Percentiles rank a stretch among this genome's conserved stretches.
phyloP scores from a whole-genome alignment of 2,113 vertebrate species.

The Hypomesus transpacificus region DNA sequence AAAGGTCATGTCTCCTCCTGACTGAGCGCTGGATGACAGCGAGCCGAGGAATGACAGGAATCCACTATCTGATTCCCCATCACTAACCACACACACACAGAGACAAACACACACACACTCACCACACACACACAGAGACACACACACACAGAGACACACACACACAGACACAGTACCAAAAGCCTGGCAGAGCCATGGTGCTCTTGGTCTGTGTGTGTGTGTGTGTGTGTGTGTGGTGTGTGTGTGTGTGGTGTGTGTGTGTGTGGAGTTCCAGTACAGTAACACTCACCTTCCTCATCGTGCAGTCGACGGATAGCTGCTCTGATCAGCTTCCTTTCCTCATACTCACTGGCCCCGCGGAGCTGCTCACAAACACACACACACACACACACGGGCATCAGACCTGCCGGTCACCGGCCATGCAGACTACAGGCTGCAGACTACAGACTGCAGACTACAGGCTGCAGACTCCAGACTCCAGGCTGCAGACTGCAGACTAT shows the following conservation, averaged over 20 bases:
- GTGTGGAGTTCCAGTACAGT: slow-evolving; percentile 67
- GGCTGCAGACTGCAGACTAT: too few species aligned
- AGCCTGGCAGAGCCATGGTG: slow-evolving; percentile 7
- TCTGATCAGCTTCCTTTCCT: slow-evolving; percentile 90
- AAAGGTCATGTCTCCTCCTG: neutral
- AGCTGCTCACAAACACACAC: slow-evolving; percentile 64
- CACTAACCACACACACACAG: slow-evolving; percentile 30
- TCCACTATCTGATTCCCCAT: slow-evolving; percentile 53
- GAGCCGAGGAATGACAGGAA: slow-evolving; percentile 58
- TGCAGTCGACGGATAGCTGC: slow-evolving; percentile 85
- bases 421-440: too few species aligned
- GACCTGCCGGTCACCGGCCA: neutral
- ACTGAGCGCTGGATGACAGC: neutral
- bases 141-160: slow-evolving; percentile 8
- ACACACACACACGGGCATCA: too few species aligned
- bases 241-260: too few species aligned
- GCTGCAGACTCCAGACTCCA: too few species aligned
- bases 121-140: neutral
- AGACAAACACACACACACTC: too few species aligned
- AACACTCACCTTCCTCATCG: slow-evolving; percentile 81
- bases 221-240: too few species aligned
- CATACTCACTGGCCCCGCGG: slow-evolving; percentile 78
- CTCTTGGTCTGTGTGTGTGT: neutral
- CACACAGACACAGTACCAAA: neutral
- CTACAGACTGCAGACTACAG: too few species aligned